Evolutionary conservation across 2,888 invertebrate genomes (phyloP).

Genomic region (Pseudococcus longispinus): DNA sequence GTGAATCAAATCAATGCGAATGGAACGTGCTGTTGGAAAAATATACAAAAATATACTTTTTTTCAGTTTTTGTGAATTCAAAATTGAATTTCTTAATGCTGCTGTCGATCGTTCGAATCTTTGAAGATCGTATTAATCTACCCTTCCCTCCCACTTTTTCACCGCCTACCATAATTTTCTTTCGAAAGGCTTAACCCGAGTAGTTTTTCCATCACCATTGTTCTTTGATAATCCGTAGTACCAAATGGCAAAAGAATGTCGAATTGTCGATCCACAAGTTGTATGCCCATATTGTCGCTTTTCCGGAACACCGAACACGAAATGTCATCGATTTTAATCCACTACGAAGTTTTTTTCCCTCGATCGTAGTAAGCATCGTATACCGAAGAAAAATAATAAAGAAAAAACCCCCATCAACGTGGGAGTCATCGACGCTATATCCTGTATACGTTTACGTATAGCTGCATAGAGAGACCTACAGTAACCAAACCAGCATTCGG

Average conservation of each 20-base stretch:
- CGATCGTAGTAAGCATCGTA: neutral
- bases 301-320: neutral
- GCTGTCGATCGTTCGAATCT: too few relatives aligned
- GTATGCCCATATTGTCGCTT: neutral
- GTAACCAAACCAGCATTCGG: neutral
- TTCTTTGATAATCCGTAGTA: neutral
- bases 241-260: neutral
- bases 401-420: neutral
- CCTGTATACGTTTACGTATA: neutral
- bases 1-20: too few relatives aligned
- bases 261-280: neutral
- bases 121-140: too few relatives aligned
- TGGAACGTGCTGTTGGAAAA: too few relatives aligned
- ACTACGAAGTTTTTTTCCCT: neutral
- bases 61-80: too few relatives aligned
- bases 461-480: neutral
- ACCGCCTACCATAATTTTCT: neutral
- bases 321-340: constrained; percentile 48
- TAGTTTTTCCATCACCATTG: neutral
- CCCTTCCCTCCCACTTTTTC: too few relatives aligned
- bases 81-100: too few relatives aligned
- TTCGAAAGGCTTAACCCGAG: neutral
- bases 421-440: constrained; percentile 34
- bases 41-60: too few relatives aligned
- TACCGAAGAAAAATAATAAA: neutral